Conservation (phyloP, 2,113 vertebrate genomes). For the Otolemur garnettii region DNA sequence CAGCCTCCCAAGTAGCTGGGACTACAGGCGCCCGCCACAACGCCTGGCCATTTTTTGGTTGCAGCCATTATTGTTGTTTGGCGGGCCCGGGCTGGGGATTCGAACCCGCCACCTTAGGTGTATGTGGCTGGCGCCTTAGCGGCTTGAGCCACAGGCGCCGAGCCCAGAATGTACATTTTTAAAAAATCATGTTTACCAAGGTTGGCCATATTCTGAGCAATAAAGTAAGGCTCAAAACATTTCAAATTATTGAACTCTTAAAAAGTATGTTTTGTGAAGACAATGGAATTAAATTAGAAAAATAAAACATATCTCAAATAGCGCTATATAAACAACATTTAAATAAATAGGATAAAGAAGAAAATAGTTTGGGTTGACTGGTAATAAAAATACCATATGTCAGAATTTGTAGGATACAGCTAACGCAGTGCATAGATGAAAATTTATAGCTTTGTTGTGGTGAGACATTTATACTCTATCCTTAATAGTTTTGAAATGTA, state of each 20-base stretch:
- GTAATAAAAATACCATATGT: conserved; percentile 8
- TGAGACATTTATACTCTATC: too few species aligned
- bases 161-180: background rate
- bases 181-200: background rate
- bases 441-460: background rate
- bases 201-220: background rate
- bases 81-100: too few species aligned
- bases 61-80: too few species aligned
- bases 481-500: too few species aligned
- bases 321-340: background rate
- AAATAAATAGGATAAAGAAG: conserved; percentile 15
- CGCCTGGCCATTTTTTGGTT: too few species aligned
- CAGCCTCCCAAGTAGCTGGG: too few species aligned
- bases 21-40: too few species aligned
- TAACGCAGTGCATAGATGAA: background rate
- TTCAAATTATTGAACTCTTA: conserved; percentile 27
- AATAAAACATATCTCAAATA: conserved; percentile 34
- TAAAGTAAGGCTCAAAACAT: background rate
- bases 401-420: background rate
- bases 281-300: conserved; percentile 27
- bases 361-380: conserved; percentile 4
- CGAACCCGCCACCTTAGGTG: too few species aligned
- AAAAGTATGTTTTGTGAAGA: background rate
- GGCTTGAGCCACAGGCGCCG: too few species aligned
- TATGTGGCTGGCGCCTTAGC: too few species aligned